Evolutionary conservation across 2,113 vertebrate species (phyloP), one percentile per base, ranked within the genome.

Genomic region (Syrmaticus mikado): DNA sequence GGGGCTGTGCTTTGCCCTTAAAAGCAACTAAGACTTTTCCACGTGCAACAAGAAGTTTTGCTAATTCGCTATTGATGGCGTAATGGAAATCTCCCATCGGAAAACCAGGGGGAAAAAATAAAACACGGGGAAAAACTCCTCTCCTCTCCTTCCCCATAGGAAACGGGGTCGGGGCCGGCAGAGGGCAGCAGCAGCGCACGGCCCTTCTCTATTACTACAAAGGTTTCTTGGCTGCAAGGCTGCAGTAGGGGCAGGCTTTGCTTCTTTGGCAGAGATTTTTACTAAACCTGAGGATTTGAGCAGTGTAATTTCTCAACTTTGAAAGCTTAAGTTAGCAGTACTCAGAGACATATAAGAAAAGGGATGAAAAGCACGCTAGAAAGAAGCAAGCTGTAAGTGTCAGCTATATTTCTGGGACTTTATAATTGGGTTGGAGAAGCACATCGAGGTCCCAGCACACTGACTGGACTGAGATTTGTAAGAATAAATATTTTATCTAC

Each of bases 181-280:
- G 97, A 89, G 96, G 97, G 97, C 95, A 94, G 95, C 95, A 89
- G 90, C 87, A 94, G 20, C 68, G 75, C 90, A 94, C 75, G 13
- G 20, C 53, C 16, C 28, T 32, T 32, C 30, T 57, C 28, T 9
- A 10, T 57, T 10, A 32, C 10, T 5, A 9, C 30, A 21, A 21
- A 1, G 17, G 46, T 6, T 43, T 24, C n/a, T 4, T 2, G 21
- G 4, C 11, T 10, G 10, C 6, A 3, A 24, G 81, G 25, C 32
- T 8, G 1, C 58, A 0, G 46, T 28, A 25, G 8, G 13, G 6
- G 28, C 70, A 0, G 82, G 13, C 41, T 28, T 38, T 4, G 13
- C 3, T 11, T 5, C 43, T 7, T 8, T 4, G 34, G 1, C 0
- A 24, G 3, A 3, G 8, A 40, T 3, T 25, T 4, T 16, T 25